A percentile compares a stretch with the other conserved stretches of the same genome.
Evolutionary conservation across 2,888 invertebrate species (phyloP).

Genomic region (Xestoiulus laeticollis): DNA sequence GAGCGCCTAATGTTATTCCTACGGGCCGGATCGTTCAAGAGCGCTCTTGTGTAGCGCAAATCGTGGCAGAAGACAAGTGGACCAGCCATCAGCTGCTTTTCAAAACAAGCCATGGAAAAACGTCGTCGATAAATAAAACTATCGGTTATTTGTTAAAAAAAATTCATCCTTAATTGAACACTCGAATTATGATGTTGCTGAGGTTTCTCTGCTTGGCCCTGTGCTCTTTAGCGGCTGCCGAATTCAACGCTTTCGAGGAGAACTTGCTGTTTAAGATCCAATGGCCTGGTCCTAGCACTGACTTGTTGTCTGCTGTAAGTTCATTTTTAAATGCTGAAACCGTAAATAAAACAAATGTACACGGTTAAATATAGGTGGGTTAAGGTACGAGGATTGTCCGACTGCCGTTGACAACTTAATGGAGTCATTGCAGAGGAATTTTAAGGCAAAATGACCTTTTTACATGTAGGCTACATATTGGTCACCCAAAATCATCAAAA

Average conservation of each 20-base stretch:
- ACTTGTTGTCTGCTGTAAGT: not conserved
- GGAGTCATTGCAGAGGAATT: too few species aligned
- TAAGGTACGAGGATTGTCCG: not conserved
- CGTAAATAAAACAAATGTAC: too few species aligned
- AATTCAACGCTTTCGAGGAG: conserved; percentile 52
- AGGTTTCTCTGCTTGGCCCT: not conserved
- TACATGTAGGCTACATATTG: too few species aligned
- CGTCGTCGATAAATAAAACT: not conserved
- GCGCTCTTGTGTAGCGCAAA: not conserved
- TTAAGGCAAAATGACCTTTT: too few species aligned
- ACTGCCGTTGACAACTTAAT: not conserved
- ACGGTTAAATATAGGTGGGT: not conserved
- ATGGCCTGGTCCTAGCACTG: conserved; percentile 48
- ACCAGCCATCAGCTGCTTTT: conserved; percentile 10
- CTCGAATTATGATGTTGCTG: not conserved
- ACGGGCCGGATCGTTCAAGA: not conserved
- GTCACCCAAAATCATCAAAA: too few species aligned
- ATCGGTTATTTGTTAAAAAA: not conserved
- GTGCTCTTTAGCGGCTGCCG: not conserved
- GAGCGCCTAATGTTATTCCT: too few species aligned
- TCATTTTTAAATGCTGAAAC: too few species aligned
- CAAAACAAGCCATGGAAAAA: conserved; percentile 8
- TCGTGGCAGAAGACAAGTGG: not conserved
- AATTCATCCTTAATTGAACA: not conserved
- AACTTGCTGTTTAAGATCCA: conserved; percentile 50